A percentile compares a stretch with the other conserved stretches of the same genome.
phyloP scores from a whole-genome alignment of 2,888 invertebrate genomes.

The Apantesis nais region DNA sequence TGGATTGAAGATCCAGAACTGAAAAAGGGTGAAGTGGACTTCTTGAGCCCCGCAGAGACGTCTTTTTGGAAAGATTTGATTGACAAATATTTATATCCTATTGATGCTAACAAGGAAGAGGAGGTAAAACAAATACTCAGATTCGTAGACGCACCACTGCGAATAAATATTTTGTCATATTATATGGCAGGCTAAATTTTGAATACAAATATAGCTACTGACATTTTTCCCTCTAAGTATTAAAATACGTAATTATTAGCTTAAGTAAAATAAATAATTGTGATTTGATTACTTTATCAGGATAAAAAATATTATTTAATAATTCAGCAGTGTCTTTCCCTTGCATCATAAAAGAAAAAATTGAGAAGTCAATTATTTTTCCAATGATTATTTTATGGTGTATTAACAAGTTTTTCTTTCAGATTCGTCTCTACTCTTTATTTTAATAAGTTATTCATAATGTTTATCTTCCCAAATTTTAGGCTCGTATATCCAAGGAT shows the following conservation, averaged over 20 bases:
- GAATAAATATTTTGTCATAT: neutral
- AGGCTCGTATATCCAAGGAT: conserved; percentile 95
- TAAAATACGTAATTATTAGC: neutral
- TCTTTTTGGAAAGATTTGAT: conserved; percentile 98
- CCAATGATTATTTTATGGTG: conserved; percentile 1
- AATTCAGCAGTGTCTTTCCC: neutral
- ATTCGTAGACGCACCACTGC: neutral
- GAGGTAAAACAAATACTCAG: conserved; percentile 87
- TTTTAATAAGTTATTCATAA: conserved; percentile 46
- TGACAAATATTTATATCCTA: conserved; percentile 96
- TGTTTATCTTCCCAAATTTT: conserved; percentile 83
- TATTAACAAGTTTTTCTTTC: conserved; percentile 56
- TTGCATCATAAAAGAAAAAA: neutral
- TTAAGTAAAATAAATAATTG: neutral
- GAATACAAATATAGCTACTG: neutral
- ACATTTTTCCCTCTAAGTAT: neutral
- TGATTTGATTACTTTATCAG: neutral
- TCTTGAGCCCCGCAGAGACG: conserved; percentile 93
- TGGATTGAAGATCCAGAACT: conserved; percentile 97
- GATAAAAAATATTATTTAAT: neutral
- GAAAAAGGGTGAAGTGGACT: conserved; percentile 95
- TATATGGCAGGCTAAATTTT: neutral
- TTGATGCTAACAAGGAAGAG: conserved; percentile 96
- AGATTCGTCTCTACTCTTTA: conserved; percentile 44
- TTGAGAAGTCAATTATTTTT: neutral